These are phyloP conservation scores for Osmerus eperlanus DNA, from an alignment of 2,113 vertebrate genomes.

Conservation along the genomic window DNA sequence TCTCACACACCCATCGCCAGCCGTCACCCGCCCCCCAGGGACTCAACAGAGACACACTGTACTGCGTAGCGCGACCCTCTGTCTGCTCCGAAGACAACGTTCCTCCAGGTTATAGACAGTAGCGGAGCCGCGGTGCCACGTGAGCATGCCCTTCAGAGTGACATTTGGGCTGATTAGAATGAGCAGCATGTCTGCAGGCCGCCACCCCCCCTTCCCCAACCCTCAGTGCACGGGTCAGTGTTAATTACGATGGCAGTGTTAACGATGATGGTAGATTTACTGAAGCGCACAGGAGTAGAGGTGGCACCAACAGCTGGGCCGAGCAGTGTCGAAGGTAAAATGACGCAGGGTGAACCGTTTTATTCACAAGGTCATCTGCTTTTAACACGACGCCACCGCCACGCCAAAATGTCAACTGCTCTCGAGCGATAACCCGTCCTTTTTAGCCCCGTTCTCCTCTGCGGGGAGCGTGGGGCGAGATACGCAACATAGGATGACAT, in stretches of 20 bases:
- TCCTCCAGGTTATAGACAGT: neutral
- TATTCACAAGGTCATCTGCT: conserved; percentile 40
- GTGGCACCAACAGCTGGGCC: conserved; percentile 32
- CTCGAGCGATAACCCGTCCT: conserved; percentile 38
- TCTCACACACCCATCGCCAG: neutral
- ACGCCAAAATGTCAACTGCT: conserved; percentile 45
- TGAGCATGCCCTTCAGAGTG: conserved; percentile 13
- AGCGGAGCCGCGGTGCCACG: neutral
- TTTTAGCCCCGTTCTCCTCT: conserved; percentile 8
- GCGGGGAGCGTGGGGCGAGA: conserved; percentile 31
- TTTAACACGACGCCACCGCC: conserved; percentile 29
- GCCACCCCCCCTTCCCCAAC: neutral
- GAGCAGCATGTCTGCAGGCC: conserved; percentile 10
- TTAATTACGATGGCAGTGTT: conserved; percentile 43
- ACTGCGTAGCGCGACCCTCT: no score
- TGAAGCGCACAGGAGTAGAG: conserved; percentile 4
- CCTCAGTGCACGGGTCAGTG: conserved; percentile 26
- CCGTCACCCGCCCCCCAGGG: neutral
- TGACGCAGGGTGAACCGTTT: conserved; percentile 47
- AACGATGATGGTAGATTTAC: conserved; percentile 32
- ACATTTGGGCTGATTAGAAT: conserved; percentile 19
- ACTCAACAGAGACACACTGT: no score
- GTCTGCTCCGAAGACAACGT: neutral
- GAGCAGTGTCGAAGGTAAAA: conserved; percentile 12
- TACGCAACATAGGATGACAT: conserved; percentile 13